Percentiles rank a stretch among this genome's conserved stretches.
Conservation (phyloP, 37 sponge, comb jelly and placozoan species). For the Lycopodina hypogea region DNA sequence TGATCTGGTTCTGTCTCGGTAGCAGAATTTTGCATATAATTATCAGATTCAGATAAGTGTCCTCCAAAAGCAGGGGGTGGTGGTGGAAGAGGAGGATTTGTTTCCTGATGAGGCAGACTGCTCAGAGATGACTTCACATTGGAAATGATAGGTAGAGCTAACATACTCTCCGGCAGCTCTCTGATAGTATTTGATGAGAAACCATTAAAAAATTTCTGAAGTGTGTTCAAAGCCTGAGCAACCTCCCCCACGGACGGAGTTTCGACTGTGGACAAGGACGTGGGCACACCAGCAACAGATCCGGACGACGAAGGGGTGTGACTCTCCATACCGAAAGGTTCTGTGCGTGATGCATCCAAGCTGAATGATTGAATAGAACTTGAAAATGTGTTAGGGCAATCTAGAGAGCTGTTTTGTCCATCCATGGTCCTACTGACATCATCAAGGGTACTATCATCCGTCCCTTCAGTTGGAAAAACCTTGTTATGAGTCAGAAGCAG, state of each 20-base stretch:
- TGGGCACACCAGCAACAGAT: not conserved
- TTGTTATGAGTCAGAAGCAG: not conserved
- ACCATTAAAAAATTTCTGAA: conserved; percentile 18
- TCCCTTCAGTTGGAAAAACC: not conserved
- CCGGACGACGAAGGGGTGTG: not conserved
- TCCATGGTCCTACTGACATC: not conserved
- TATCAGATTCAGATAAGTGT: not conserved
- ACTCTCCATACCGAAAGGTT: not conserved
- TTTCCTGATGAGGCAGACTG: not conserved
- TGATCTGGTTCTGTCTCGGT: not conserved
- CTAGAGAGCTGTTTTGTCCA: not conserved
- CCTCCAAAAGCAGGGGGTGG: not conserved
- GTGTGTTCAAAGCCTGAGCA: conserved; percentile 22
- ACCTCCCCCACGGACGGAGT: conserved; percentile 1
- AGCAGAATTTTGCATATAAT: not conserved
- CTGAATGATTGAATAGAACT: not conserved
- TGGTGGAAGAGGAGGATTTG: not conserved
- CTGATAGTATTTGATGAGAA: not conserved
- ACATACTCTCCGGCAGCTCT: not conserved
- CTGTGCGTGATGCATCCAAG: not conserved
- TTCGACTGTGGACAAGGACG: not conserved
- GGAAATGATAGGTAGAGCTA: not conserved
- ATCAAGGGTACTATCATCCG: not conserved
- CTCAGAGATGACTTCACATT: not conserved
- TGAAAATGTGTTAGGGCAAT: not conserved